These are phyloP conservation scores for Scaeva pyrastri DNA, from an alignment of 2,888 invertebrate genomes.

Conservation along the genomic window DNA sequence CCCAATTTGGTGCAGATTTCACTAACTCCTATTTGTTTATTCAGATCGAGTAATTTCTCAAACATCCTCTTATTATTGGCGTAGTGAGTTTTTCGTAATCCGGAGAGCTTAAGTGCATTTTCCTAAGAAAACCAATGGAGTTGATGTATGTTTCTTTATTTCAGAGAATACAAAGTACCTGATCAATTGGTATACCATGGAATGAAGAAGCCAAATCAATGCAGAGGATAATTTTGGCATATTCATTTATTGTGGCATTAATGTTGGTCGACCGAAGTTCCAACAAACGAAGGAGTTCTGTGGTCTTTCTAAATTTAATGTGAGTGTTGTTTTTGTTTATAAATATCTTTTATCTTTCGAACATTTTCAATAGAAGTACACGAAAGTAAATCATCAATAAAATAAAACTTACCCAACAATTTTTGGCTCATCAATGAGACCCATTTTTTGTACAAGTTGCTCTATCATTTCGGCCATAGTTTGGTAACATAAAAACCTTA, in stretches of 20 bases:
- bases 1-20: slow-evolving; percentile 86
- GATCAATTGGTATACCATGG: slow-evolving; percentile 85
- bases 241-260: slow-evolving; percentile 85
- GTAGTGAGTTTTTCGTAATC: slow-evolving; percentile 85
- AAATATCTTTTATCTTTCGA: too few relatives aligned
- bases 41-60: slow-evolving; percentile 87
- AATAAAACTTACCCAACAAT: slow-evolving; percentile 78
- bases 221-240: slow-evolving; percentile 86
- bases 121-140: slow-evolving; percentile 83
- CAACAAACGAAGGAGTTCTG: slow-evolving; percentile 81
- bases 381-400: not conserved
- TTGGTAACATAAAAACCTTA: not conserved
- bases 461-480: slow-evolving; percentile 80
- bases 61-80: slow-evolving; percentile 85
- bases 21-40: slow-evolving; percentile 85
- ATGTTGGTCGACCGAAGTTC: slow-evolving; percentile 81
- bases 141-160: not conserved
- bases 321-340: too few relatives aligned
- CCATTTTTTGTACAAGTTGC: slow-evolving; percentile 81
- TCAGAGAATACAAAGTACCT: slow-evolving; percentile 66
- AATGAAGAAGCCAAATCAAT: slow-evolving; percentile 86
- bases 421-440: slow-evolving; percentile 79
- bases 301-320: slow-evolving; percentile 81
- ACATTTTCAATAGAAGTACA: not conserved
- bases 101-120: slow-evolving; percentile 86